Conservation (phyloP, 2,888 invertebrate species). For the Drosophila mulleri region DNA sequence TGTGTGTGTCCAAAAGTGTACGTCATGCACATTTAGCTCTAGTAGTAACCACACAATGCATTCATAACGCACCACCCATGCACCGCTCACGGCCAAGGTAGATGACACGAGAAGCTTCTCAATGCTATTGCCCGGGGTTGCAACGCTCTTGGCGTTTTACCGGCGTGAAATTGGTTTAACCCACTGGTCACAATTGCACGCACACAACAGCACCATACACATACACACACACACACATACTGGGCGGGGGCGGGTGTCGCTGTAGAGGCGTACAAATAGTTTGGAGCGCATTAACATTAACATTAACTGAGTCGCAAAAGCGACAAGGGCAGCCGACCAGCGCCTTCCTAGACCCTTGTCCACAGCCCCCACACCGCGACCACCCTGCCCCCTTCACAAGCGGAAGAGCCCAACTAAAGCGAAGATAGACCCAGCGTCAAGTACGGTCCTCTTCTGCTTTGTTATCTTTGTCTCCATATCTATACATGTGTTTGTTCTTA, state of each 20-base stretch:
- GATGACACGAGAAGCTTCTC: slow-evolving; percentile 65
- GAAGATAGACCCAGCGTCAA: slow-evolving; percentile 26
- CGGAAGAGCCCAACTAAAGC: background rate
- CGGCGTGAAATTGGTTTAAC: slow-evolving; percentile 83
- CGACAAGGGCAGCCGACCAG: slow-evolving; percentile 73
- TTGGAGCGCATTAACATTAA: slow-evolving; percentile 81
- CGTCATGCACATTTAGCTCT: slow-evolving; percentile 75
- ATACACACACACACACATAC: background rate
- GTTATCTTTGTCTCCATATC: slow-evolving; percentile 76
- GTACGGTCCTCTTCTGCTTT: slow-evolving; percentile 40
- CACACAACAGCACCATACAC: slow-evolving; percentile 27
- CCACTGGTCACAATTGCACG: slow-evolving; percentile 81
- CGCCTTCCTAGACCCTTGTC: slow-evolving; percentile 29
- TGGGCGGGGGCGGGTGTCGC: background rate
- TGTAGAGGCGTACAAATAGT: slow-evolving; percentile 51
- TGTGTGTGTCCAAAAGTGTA: slow-evolving; percentile 76
- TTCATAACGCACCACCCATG: slow-evolving; percentile 19
- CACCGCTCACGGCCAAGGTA: slow-evolving; percentile 51
- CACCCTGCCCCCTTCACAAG: background rate
- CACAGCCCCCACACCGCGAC: background rate
- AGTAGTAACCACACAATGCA: slow-evolving; percentile 29
- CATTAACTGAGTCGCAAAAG: slow-evolving; percentile 80
- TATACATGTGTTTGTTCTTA: slow-evolving; percentile 60
- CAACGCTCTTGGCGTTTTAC: slow-evolving; percentile 78
- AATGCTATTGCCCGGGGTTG: slow-evolving; percentile 62